A percentile compares a stretch with the other conserved stretches of the same genome.
These are phyloP conservation scores for Exocentrus adspersus DNA, from an alignment of 2,888 invertebrate genomes.

Conservation along the genomic window DNA sequence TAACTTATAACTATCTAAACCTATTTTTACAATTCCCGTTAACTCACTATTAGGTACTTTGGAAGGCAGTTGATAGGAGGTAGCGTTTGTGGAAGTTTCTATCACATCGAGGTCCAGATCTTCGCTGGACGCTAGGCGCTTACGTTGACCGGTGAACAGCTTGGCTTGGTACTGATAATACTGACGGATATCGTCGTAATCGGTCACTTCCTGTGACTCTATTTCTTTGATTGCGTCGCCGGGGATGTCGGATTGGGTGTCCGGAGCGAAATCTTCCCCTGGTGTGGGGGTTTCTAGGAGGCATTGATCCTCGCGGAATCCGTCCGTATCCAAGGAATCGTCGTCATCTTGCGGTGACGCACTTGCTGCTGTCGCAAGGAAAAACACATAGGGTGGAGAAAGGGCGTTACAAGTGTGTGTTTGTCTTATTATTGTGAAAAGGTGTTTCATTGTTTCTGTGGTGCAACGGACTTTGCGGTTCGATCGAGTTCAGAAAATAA, in stretches of 20 bases:
- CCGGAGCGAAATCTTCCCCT: conserved; percentile 46
- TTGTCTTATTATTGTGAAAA: conserved; percentile 25
- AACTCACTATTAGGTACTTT: conserved; percentile 59
- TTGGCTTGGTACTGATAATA: conserved; percentile 60
- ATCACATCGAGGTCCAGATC: conserved; percentile 58
- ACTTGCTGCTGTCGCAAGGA: conserved; percentile 57
- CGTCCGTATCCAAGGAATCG: conserved; percentile 67
- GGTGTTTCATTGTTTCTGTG: conserved; percentile 34
- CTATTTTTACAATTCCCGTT: conserved; percentile 56
- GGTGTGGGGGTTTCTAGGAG: conserved; percentile 65
- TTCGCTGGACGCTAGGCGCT: conserved; percentile 63
- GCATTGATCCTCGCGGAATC: conserved; percentile 65
- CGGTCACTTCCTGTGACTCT: conserved; percentile 58
- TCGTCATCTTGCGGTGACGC: conserved; percentile 68
- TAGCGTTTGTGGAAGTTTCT: conserved; percentile 55
- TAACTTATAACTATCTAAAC: conserved; percentile 55
- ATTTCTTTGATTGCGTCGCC: conserved; percentile 47
- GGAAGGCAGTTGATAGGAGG: conserved; percentile 62
- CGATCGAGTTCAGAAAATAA: conserved; percentile 55
- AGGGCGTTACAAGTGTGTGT: conserved; percentile 36
- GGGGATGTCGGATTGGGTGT: conserved; percentile 35
- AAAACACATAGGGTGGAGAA: conserved; percentile 42
- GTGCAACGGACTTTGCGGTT: conserved; percentile 48
- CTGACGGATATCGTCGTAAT: conserved; percentile 58
- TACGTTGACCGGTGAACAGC: conserved; percentile 57